These are phyloP conservation scores for Meriones unguiculatus DNA, from an alignment of 2,113 vertebrate genomes.

Conservation along the genomic window DNA sequence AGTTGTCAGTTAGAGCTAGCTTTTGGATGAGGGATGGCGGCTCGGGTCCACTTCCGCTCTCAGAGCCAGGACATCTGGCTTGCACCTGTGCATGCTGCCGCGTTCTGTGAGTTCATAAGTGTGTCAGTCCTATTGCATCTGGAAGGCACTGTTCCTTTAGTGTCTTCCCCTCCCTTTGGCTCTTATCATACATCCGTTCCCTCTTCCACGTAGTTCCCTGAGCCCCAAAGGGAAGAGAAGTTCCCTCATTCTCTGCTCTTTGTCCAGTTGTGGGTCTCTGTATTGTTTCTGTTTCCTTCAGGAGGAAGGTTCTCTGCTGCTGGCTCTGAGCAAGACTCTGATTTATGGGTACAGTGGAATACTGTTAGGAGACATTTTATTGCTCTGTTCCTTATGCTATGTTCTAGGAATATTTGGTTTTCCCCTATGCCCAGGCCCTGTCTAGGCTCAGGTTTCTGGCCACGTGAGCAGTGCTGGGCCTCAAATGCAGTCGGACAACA, in stretches of 20 bases:
- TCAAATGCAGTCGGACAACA: not conserved
- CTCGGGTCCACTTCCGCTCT: not conserved
- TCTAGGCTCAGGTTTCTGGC: not conserved
- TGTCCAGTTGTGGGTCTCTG: not conserved
- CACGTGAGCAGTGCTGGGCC: not conserved
- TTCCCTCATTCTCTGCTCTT: not conserved
- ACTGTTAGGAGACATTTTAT: not conserved
- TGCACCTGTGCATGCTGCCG: not conserved
- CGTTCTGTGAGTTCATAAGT: not conserved
- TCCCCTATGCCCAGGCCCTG: not conserved
- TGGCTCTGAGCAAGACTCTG: not conserved
- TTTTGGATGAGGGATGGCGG: not conserved
- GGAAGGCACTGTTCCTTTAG: not conserved
- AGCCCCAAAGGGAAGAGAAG: not conserved
- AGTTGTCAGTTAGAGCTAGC: not conserved
- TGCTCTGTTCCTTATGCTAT: not conserved
- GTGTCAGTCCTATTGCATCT: not conserved
- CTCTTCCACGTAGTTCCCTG: not conserved
- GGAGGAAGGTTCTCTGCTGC: not conserved
- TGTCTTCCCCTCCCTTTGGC: not conserved
- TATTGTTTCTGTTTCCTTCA: not conserved
- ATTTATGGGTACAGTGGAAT: not conserved
- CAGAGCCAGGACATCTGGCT: not conserved
- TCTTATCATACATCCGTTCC: not conserved
- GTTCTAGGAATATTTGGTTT: not conserved